Evolutionary conservation across 1,140 invertebrate species (phyloP).

Genomic region (Manduca sexta): DNA sequence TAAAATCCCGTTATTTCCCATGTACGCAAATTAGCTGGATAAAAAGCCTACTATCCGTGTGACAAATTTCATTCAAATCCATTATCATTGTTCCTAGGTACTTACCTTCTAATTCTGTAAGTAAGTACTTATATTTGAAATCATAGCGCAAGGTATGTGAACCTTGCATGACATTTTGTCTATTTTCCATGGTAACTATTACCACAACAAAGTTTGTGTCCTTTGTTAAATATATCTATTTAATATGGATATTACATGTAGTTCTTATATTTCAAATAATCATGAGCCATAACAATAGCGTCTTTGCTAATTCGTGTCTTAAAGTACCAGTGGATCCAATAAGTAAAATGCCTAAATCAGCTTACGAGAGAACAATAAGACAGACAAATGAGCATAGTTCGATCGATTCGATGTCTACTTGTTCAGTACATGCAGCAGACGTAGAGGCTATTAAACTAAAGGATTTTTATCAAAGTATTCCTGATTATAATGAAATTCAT

Average conservation of each 20-base stretch:
- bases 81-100: too few relatives aligned
- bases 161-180: neutral
- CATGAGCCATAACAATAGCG: conserved; percentile 67
- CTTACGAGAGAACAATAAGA: conserved; percentile 75
- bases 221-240: too few relatives aligned
- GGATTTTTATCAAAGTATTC: conserved; percentile 80
- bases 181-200: conserved; percentile 12
- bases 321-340: conserved; percentile 78
- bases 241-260: neutral
- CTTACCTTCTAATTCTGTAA: too few relatives aligned
- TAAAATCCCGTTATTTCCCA: too few relatives aligned
- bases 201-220: conserved; percentile 6
- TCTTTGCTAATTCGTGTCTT: conserved; percentile 77
- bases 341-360: conserved; percentile 77
- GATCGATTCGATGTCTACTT: conserved; percentile 43
- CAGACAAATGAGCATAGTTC: conserved; percentile 44
- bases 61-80: too few relatives aligned
- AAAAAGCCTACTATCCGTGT: too few relatives aligned
- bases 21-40: too few relatives aligned
- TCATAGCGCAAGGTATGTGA: too few relatives aligned
- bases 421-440: conserved; percentile 34
- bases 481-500: conserved; percentile 80
- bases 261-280: conserved; percentile 10
- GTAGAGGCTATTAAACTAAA: conserved; percentile 73
- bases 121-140: too few relatives aligned